Evolutionary conservation across 2,797 vertebrate genomes (phyloP).

Genomic region (Cryptoprocta ferox): DNA sequence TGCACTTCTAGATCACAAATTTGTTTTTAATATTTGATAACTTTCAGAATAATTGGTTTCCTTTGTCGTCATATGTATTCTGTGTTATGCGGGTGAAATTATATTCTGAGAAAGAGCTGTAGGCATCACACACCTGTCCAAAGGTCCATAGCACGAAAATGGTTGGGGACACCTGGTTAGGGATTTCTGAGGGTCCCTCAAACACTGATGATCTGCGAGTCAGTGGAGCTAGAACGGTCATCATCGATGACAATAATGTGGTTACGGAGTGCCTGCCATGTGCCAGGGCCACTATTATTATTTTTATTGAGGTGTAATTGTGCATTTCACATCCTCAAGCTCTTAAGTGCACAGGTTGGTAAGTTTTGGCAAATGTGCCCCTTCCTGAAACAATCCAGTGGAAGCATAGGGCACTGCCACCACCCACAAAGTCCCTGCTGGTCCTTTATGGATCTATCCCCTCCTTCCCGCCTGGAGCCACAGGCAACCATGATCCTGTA

Average conservation of each 20-base stretch:
- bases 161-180: accelerated
- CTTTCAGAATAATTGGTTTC: slow-evolving; percentile 48
- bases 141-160: accelerated
- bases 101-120: not conserved
- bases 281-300: not conserved
- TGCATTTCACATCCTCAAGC: accelerated
- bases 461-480: not conserved
- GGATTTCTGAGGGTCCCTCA: not conserved
- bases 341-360: accelerated
- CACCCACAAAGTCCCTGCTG: not conserved
- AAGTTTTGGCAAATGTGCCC: not conserved
- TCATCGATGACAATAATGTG: accelerated
- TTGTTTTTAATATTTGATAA: slow-evolving; percentile 77
- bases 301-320: not conserved
- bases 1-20: slow-evolving; percentile 52
- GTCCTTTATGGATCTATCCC: accelerated
- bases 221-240: accelerated
- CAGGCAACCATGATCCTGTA: not conserved
- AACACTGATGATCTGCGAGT: not conserved
- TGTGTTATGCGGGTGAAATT: not conserved
- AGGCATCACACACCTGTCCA: not conserved
- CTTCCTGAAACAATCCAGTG: not conserved
- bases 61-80: not conserved
- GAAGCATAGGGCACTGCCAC: accelerated
- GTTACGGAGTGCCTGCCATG: accelerated